phyloP scores from a whole-genome alignment of 2,888 invertebrate species.

The Oscheius onirici region DNA sequence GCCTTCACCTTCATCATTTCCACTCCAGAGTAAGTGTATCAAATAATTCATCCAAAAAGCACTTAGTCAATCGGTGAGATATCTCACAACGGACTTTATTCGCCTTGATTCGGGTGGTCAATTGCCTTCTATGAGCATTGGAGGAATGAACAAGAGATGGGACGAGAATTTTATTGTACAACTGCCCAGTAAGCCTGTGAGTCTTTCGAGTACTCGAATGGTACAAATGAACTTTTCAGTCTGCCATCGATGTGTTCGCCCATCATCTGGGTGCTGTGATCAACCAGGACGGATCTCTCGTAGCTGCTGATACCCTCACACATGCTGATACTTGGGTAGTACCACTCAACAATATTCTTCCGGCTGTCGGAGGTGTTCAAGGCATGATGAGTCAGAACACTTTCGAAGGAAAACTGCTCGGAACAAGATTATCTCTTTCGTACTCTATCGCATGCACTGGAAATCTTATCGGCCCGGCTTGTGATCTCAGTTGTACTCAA shows the following conservation, averaged over 20 bases:
- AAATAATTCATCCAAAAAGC: background rate
- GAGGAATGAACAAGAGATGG: constrained; percentile 37
- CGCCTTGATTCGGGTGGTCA: constrained; percentile 44
- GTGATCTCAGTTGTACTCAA: constrained; percentile 60
- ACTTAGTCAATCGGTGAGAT: constrained; percentile 45
- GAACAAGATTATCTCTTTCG: constrained; percentile 52
- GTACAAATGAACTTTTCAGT: constrained; percentile 40
- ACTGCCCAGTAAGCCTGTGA: constrained; percentile 46
- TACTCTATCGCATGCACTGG: constrained; percentile 64
- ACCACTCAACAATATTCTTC: constrained; percentile 46
- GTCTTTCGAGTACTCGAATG: background rate
- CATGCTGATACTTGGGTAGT: constrained; percentile 64
- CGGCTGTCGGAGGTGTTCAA: constrained; percentile 46
- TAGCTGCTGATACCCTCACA: constrained; percentile 52
- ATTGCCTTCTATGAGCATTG: constrained; percentile 34
- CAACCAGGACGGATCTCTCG: constrained; percentile 42
- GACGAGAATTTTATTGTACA: constrained; percentile 49
- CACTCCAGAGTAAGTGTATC: constrained; percentile 48
- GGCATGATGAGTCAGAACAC: constrained; percentile 49
- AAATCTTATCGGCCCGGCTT: constrained; percentile 59
- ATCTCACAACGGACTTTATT: constrained; percentile 48
- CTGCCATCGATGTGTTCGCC: constrained; percentile 63
- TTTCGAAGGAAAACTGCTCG: constrained; percentile 56
- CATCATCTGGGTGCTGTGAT: constrained; percentile 66
- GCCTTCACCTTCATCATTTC: constrained; percentile 54